Evolutionary conservation across 2,113 vertebrate species (phyloP), one percentile per base, ranked within the genome.

Genomic region (Nasalis larvatus): DNA sequence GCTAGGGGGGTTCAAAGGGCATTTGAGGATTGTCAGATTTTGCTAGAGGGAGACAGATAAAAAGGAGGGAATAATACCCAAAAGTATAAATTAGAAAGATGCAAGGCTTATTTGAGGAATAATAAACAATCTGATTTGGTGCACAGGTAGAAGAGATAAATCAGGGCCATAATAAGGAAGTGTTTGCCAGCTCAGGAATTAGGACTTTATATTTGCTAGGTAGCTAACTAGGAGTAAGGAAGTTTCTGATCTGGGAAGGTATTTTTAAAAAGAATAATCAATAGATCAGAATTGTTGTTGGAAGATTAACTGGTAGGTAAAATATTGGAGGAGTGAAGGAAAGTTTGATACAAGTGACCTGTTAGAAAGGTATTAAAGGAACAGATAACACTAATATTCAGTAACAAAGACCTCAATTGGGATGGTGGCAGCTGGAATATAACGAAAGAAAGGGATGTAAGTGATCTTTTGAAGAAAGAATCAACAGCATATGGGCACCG

Each of bases 41-140:
- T 94, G 45, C 32, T 27, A 85, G 20, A 80, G 11, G 16, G 21
- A 96, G 25, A 91, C 17, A 96, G 27, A 83, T 42, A 23, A 76
- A 56, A 92, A 86, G 4, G 20, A 94, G 18, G 9, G 18, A 94
- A 92, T 45, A 76, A 54, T 54, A 95, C 11, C 77, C 18, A 84
- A 87, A 95, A 96, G 11, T 47, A n/a, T 35, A 84, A 76, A 54
- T 76, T 86, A 94, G 83, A 93, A 82, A 91, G 42, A 91, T 56
- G 20, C 21, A 86, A 96, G 35, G 16, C 25, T 81, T 89, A 91
- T 77, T 74, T 95, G 49, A 96, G 32, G 35, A 93, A 87, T 40
- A 85, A 83, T 68, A 92, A 90, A n/a, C 52, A 89, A 80, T 16
- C 35, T 93, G 71, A 27, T 88, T 86, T 85, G 49, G n/a, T 68